phyloP scores from a whole-genome alignment of 2,888 invertebrate species.

The Sarcophaga carnaria region DNA sequence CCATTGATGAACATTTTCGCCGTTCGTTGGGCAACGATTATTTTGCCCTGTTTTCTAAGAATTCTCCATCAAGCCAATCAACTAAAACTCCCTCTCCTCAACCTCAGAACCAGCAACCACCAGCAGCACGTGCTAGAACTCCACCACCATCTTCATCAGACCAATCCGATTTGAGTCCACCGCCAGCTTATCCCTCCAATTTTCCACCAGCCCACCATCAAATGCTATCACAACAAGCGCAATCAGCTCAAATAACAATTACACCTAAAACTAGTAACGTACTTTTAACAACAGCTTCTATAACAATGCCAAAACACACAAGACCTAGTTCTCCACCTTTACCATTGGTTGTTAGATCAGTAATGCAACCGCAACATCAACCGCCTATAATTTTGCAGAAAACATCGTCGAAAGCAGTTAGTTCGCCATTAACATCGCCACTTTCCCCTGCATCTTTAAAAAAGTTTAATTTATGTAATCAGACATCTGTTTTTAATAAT shows the following conservation, averaged over 20 bases:
- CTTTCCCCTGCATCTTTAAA: slow-evolving; percentile 69
- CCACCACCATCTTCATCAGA: slow-evolving; percentile 54
- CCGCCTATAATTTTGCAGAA: slow-evolving; percentile 72
- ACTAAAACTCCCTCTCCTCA: slow-evolving; percentile 74
- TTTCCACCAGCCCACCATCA: slow-evolving; percentile 31
- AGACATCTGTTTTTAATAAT: slow-evolving; percentile 67
- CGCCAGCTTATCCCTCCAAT: slow-evolving; percentile 46
- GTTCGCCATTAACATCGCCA: slow-evolving; percentile 68
- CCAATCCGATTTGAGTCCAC: slow-evolving; percentile 46
- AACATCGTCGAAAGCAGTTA: slow-evolving; percentile 55
- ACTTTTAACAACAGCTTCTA: slow-evolving; percentile 73
- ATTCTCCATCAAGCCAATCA: slow-evolving; percentile 74
- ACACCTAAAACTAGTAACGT: slow-evolving; percentile 69
- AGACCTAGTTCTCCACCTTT: slow-evolving; percentile 58
- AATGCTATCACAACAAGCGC: slow-evolving; percentile 39
- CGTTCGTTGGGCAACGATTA: slow-evolving; percentile 93
- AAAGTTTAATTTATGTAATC: slow-evolving; percentile 52
- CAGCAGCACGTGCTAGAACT: slow-evolving; percentile 11
- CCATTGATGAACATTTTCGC: slow-evolving; percentile 95
- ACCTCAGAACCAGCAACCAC: slow-evolving; percentile 64
- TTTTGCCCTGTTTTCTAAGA: slow-evolving; percentile 86
- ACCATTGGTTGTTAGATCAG: slow-evolving; percentile 59
- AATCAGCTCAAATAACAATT: slow-evolving; percentile 61
- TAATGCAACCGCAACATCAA: slow-evolving; percentile 76
- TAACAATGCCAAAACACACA: slow-evolving; percentile 65